Conservation (phyloP, 2,888 invertebrate species). For the Agrochola lychnidis region DNA sequence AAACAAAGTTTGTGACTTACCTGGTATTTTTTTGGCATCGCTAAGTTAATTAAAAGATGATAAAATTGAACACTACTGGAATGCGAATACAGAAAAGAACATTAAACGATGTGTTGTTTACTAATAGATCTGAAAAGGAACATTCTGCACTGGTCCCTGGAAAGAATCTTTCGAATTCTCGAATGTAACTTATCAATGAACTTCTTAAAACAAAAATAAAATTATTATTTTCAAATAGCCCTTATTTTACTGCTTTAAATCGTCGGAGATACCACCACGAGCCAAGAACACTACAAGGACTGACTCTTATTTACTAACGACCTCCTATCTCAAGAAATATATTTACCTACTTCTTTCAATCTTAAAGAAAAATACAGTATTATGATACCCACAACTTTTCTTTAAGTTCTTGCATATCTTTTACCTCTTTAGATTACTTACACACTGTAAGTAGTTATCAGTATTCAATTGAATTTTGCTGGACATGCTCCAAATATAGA, state of each 20-base stretch:
- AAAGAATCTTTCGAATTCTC: not conserved
- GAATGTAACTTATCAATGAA: not conserved
- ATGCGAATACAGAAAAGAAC: not conserved
- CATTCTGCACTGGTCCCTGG: not conserved
- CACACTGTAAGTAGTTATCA: not conserved
- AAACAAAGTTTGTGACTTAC: not conserved
- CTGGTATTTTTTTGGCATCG: not conserved
- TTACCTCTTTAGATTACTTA: not conserved
- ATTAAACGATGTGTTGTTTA: not conserved
- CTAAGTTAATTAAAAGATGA: not conserved
- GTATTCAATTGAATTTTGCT: not conserved
- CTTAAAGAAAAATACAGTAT: not conserved
- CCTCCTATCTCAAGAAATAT: not conserved
- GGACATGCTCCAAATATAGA: not conserved
- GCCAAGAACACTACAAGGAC: not conserved
- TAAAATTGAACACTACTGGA: not conserved
- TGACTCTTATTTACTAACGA: constrained; percentile 30
- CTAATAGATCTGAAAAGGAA: fast-evolving
- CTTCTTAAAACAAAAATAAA: not conserved
- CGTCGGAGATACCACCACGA: not conserved
- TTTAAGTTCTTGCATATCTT: not conserved
- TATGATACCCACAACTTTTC: not conserved
- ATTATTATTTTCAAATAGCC: not conserved
- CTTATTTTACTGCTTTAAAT: not conserved
- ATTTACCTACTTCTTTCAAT: not conserved